Conservation (phyloP, 2,888 invertebrate genomes). For the Drosophila putrida region DNA sequence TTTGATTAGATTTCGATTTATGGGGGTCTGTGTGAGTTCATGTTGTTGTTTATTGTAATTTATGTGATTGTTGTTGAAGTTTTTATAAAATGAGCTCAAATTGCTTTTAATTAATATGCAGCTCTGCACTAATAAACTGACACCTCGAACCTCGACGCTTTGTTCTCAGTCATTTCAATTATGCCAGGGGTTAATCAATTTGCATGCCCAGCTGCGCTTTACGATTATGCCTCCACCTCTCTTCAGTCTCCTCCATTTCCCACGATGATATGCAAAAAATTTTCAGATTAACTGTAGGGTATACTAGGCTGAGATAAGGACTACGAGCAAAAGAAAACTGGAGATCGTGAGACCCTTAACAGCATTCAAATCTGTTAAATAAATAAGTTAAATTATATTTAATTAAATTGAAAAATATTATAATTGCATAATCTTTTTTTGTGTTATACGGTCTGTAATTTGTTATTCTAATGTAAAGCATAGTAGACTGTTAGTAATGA, state of each 20-base stretch:
- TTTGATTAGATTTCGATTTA: slow-evolving; percentile 76
- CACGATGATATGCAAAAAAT: slow-evolving; percentile 4
- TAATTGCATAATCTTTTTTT: too few relatives aligned
- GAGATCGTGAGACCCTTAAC: neutral
- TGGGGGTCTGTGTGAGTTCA: slow-evolving; percentile 18
- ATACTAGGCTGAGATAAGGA: neutral
- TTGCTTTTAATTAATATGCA: slow-evolving; percentile 11
- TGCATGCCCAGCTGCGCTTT: neutral
- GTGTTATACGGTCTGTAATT: too few relatives aligned
- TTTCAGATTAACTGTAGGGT: neutral
- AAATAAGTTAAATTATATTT: neutral
- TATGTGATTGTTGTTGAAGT: neutral
- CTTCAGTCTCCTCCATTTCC: too few relatives aligned
- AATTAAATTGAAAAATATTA: too few relatives aligned
- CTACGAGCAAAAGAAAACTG: neutral
- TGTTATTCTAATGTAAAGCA: too few relatives aligned
- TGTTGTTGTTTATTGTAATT: slow-evolving; percentile 7
- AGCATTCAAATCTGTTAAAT: neutral
- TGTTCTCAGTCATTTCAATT: slow-evolving; percentile 21
- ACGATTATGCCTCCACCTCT: too few relatives aligned
- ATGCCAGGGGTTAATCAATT: slow-evolving; percentile 26
- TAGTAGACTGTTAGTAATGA: neutral
- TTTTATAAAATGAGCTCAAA: neutral
- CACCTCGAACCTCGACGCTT: neutral
- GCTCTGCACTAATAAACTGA: slow-evolving; percentile 21